Conservation (phyloP, 2,888 invertebrate species). For the Trachelus stipa region DNA sequence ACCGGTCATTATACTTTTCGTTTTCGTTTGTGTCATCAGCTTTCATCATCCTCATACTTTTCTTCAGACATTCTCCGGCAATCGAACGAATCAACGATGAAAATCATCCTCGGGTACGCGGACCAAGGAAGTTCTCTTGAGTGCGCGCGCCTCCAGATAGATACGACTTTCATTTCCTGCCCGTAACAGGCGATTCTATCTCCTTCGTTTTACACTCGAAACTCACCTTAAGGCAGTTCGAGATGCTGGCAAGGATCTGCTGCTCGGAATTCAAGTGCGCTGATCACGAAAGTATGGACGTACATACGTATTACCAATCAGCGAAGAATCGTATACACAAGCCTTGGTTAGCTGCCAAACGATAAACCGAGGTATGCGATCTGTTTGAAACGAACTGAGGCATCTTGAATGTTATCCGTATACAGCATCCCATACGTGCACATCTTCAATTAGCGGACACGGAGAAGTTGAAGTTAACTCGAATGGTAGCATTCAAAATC, state of each 20-base stretch:
- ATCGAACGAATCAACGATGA: neutral
- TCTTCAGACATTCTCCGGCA: neutral
- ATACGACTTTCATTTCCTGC: conserved; percentile 47
- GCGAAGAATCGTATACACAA: neutral
- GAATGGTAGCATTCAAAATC: neutral
- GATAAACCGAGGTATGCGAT: neutral
- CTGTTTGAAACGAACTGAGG: neutral
- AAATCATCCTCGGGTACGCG: neutral
- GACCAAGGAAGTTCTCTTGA: neutral
- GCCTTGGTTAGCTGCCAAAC: neutral
- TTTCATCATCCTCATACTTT: neutral
- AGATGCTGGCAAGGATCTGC: neutral
- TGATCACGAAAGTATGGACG: neutral
- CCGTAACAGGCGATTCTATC: conserved; percentile 35
- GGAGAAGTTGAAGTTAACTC: neutral
- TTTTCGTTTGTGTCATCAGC: neutral
- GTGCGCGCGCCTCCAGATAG: conserved; percentile 30
- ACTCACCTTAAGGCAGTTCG: neutral
- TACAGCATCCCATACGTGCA: neutral
- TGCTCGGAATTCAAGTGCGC: neutral
- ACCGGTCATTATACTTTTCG: neutral
- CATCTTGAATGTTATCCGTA: neutral
- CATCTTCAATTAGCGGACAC: neutral
- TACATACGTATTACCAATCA: neutral
- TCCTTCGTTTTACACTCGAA: neutral